Conservation (phyloP, 2,797 vertebrate genomes). For the Kryptolebias ocellatus region DNA sequence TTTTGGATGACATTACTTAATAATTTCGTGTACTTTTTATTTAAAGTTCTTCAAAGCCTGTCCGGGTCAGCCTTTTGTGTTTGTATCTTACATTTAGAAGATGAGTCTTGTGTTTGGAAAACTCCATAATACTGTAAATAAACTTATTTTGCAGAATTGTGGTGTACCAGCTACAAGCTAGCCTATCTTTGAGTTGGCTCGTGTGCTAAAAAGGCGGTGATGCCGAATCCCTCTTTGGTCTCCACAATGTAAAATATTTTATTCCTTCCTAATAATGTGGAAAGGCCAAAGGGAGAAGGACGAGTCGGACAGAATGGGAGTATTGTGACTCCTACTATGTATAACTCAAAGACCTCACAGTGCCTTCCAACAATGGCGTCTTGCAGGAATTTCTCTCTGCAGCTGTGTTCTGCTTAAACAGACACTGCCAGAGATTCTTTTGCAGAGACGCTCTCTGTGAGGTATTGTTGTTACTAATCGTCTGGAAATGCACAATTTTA, state of each 20-base stretch:
- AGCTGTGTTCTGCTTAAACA: conserved; percentile 67
- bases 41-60: neutral
- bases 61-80: neutral
- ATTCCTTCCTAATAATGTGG: conserved; percentile 38
- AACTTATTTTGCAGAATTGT: neutral
- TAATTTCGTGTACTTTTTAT: neutral
- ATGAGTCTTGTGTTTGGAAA: neutral
- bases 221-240: conserved; percentile 23
- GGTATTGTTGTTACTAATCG: conserved; percentile 58
- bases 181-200: neutral
- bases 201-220: neutral
- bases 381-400: conserved; percentile 65
- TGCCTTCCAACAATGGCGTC: conserved; percentile 77
- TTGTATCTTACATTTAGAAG: neutral
- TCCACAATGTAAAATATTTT: conserved; percentile 47
- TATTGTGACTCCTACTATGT: conserved; percentile 71
- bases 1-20: neutral
- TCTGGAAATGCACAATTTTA: conserved; percentile 64
- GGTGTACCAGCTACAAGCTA: neutral
- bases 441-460: conserved; percentile 57
- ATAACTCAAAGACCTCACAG: conserved; percentile 62
- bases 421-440: conserved; percentile 58
- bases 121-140: neutral
- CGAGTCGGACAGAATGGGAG: conserved; percentile 58
- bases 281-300: conserved; percentile 38